These are phyloP conservation scores for Epiblema foenella DNA, from an alignment of 2,888 invertebrate genomes.

Conservation along the genomic window DNA sequence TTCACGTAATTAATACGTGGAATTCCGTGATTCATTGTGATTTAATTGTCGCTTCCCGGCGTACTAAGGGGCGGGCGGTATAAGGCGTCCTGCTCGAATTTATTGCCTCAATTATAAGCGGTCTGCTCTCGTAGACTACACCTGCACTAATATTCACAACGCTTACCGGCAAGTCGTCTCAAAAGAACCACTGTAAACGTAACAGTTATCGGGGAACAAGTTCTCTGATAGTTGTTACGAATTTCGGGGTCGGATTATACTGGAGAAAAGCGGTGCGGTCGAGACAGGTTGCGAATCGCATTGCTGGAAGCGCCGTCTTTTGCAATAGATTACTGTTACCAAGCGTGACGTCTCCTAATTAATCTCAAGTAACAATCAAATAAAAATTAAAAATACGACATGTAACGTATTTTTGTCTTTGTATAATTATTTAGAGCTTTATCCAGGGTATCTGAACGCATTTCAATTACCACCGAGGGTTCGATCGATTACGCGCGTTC, in stretches of 20 bases:
- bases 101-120: constrained; percentile 80
- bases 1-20: constrained; percentile 65
- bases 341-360: constrained; percentile 33
- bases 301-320: constrained; percentile 59
- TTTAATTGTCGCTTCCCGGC: constrained; percentile 79
- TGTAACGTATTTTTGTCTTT: constrained; percentile 4
- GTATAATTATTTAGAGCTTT: not conserved
- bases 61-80: constrained; percentile 58
- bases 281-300: not conserved
- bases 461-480: constrained; percentile 16
- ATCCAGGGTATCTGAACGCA: constrained; percentile 15
- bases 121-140: constrained; percentile 61
- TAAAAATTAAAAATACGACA: constrained; percentile 26
- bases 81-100: constrained; percentile 72
- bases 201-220: not conserved
- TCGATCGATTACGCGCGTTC: constrained; percentile 28
- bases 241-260: not conserved
- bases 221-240: not conserved
- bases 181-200: not conserved
- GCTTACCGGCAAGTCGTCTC: not conserved
- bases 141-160: constrained; percentile 46
- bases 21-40: constrained; percentile 72
- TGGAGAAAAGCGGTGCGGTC: not conserved
- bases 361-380: constrained; percentile 25
- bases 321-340: constrained; percentile 48